Evolutionary conservation across 2,888 invertebrate genomes (phyloP), one percentile per base, ranked within the genome.

Genomic region (Alitta virens): DNA sequence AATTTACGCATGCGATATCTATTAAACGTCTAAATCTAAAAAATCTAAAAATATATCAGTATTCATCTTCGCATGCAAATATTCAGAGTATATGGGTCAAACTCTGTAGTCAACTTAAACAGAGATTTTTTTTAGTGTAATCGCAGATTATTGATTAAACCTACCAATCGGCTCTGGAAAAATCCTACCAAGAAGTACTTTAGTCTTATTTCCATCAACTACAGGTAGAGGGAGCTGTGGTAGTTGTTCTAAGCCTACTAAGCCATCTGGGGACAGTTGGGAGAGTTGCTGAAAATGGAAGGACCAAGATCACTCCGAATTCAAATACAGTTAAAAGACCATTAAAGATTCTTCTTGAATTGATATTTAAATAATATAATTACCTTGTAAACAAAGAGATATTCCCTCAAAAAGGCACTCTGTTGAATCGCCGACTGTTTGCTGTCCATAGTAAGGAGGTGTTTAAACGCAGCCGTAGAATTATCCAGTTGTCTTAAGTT

Each of bases 301-400:
- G n/a, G 46, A 7, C 5, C 5, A n/a, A 46, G n/a, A 18, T 12
- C 7, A 9, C 46, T 46, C n/a, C 21, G n/a, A 46, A 33, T 12
- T 33, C 33, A 5, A 33, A 7, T 16, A 46, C n/a, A 18, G n/a
- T 7, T 9, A n/a, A 46, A 12, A 46, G n/a, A 46, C n/a, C n/a
- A 46, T 46, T 5, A 12, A 7, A 33, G 12, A 33, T 12, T 33
- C 5, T 5, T 33, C 33, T 33, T 7, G 33, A 33, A 33, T n/a
- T n/a, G 12, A 5, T 33, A 5, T 33, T 5, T 33, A 33, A 5
- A 33, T 33, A 33, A 33, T 7, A 33, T 7, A 7, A 33, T 21
- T 78, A 92, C 93, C 85, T 90, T 90, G 77, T 91, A 90, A 52
- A 90, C 91, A 71, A 88, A 87, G 77, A 94, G 87, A 84, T 92